phyloP scores from a whole-genome alignment of 2,113 vertebrate species.

The Sebastes schlegelii region DNA sequence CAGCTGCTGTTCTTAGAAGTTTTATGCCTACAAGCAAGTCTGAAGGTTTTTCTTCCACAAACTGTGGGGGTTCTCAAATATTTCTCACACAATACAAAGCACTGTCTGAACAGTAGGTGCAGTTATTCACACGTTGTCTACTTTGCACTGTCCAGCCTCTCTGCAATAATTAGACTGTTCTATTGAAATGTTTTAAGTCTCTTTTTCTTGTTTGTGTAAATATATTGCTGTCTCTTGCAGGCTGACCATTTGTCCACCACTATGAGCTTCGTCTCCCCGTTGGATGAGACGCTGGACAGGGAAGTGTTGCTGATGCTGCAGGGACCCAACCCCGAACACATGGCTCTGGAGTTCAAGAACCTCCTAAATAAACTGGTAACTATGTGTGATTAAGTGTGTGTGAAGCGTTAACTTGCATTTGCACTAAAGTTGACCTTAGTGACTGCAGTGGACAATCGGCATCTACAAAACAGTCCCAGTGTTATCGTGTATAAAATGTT shows the following conservation, averaged over 20 bases:
- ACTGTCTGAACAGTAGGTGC: background rate
- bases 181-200: background rate
- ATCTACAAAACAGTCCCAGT: too few species aligned
- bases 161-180: background rate
- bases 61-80: background rate
- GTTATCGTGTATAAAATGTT: background rate
- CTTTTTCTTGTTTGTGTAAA: background rate
- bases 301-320: slow-evolving; percentile 88
- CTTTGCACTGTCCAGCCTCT: background rate
- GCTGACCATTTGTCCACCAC: slow-evolving; percentile 62
- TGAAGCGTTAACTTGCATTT: background rate
- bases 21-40: background rate
- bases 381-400: background rate
- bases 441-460: background rate
- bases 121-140: background rate
- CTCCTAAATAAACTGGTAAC: slow-evolving; percentile 84
- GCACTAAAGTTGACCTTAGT: background rate
- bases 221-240: slow-evolving; percentile 23
- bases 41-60: background rate
- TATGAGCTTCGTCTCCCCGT: slow-evolving; percentile 49
- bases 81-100: slow-evolving; percentile 2
- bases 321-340: slow-evolving; percentile 81
- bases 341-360: slow-evolving; percentile 81
- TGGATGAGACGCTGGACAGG: slow-evolving; percentile 86
- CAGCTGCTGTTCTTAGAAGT: background rate